Base-by-base conservation (phyloP, 92 coral and sea anemone species). In the Paramuricea clavata region DNA sequence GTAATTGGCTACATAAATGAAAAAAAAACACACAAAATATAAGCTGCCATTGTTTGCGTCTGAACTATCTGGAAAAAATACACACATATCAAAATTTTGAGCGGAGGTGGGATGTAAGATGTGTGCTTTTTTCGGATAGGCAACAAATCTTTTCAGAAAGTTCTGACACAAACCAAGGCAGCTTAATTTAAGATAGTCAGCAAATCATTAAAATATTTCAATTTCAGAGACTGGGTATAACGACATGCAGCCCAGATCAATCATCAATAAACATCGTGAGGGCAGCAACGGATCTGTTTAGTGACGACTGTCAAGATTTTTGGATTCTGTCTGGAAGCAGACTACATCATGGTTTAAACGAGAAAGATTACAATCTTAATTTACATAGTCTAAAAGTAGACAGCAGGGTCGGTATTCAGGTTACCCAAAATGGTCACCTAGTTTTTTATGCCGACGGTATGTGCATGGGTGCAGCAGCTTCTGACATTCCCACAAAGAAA, bases 261-360 rank as follows among this genome's bases (percentile, higher is more conserved):
- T 92, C 95, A 16, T 88, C 89, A 59, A 88, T 95, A 23, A 89
- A 81, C 17, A 83, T 97, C 1, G 99, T 90, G 2, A 84, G 99
- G 34, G 98, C 99, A 2, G 99, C 92, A 17, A 97, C 99, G 69
- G 99, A 97, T 78, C 86, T 97, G 50, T 97, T 97, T 64, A 93
- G 90, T 12, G 92, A 93, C 12, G 97, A 94, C 31, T 93, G 92
- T 34, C 87, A 89, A 31, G 95, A 94, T 76, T 97, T 89, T 69
- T 97, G 99, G 99, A 92, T 97, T 83, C 77, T 97, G 16, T 94
- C 99, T 68, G 99, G 99, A 23, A 88, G 94, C 56, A 88, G 98
- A 31, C 78, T 97, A 49, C 99, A 97, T 68, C 95, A 94, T 92
- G 99, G 99, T 25, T 90, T 90, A 23, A 74, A 78, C n/a, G 99